A percentile compares a stretch with the other conserved stretches of the same genome.
phyloP scores from a whole-genome alignment of 2,797 vertebrate genomes.

The Zalophus californianus region DNA sequence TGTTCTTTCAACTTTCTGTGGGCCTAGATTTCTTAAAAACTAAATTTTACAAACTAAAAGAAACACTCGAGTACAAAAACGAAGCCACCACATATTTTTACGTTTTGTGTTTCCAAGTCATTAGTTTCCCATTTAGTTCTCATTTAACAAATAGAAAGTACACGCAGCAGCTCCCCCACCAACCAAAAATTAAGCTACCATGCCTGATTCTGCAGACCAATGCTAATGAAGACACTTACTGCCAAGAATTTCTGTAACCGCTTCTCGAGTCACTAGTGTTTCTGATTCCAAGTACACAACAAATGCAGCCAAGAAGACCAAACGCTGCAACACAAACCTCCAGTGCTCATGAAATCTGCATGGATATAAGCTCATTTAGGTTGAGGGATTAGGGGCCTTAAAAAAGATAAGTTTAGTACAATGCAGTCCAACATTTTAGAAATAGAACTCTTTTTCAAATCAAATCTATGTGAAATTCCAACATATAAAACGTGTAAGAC shows the following conservation, averaged over 20 bases:
- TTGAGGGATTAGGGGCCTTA: too few species aligned
- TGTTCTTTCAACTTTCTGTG: not conserved
- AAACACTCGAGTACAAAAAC: not conserved
- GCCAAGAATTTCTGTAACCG: slow-evolving; percentile 95
- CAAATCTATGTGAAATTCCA: not conserved
- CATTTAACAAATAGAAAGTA: slow-evolving; percentile 3
- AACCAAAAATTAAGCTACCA: slow-evolving; percentile 20
- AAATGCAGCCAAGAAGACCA: slow-evolving; percentile 95
- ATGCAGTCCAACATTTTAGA: not conserved
- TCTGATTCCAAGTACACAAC: slow-evolving; percentile 97
- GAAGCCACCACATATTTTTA: not conserved
- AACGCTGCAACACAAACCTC: slow-evolving; percentile 97
- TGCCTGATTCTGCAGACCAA: not conserved
- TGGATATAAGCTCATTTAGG: not conserved
- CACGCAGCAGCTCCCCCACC: not conserved
- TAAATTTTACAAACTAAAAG: not conserved
- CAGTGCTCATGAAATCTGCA: slow-evolving; percentile 98
- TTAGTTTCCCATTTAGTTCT: not conserved
- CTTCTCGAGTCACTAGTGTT: slow-evolving; percentile 94
- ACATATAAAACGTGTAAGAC: not conserved
- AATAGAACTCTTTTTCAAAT: not conserved
- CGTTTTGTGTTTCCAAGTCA: slow-evolving; percentile 37
- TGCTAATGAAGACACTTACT: slow-evolving; percentile 89
- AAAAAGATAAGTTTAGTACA: not conserved
- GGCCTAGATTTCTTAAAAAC: not conserved